phyloP scores from a whole-genome alignment of 2,113 vertebrate species.

The Cepphus grylle region DNA sequence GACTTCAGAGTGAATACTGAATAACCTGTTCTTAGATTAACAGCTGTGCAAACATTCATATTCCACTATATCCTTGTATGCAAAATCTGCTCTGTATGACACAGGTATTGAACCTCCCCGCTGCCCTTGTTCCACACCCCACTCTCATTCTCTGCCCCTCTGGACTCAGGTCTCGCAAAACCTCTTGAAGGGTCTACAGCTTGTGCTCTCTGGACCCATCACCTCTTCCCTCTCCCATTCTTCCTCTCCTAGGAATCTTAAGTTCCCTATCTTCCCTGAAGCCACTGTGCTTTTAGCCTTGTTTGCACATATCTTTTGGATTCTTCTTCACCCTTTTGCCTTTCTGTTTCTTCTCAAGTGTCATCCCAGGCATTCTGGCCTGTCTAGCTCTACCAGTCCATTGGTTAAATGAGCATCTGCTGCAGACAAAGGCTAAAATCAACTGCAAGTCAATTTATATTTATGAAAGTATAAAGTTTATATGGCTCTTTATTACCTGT shows the following conservation, averaged over 20 bases:
- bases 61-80: neutral
- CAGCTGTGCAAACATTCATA: neutral
- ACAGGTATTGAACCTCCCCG: neutral
- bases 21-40: neutral
- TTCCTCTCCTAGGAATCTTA: neutral
- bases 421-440: neutral
- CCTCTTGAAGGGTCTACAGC: neutral
- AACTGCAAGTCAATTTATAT: neutral
- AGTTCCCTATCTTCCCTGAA: neutral
- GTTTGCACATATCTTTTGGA: neutral
- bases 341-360: neutral
- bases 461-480: neutral
- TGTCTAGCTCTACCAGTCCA: neutral
- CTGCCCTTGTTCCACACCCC: neutral
- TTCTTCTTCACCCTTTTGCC: neutral
- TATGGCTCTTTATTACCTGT: neutral
- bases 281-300: neutral
- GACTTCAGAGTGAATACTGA: neutral
- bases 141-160: neutral
- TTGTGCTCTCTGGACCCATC: neutral
- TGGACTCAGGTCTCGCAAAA: neutral
- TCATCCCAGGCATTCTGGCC: neutral
- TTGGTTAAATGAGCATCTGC: neutral
- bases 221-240: neutral
- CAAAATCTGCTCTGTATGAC: neutral